Evolutionary conservation across 2,888 invertebrate genomes (phyloP).

Genomic region (Meiosimyza decipiens): DNA sequence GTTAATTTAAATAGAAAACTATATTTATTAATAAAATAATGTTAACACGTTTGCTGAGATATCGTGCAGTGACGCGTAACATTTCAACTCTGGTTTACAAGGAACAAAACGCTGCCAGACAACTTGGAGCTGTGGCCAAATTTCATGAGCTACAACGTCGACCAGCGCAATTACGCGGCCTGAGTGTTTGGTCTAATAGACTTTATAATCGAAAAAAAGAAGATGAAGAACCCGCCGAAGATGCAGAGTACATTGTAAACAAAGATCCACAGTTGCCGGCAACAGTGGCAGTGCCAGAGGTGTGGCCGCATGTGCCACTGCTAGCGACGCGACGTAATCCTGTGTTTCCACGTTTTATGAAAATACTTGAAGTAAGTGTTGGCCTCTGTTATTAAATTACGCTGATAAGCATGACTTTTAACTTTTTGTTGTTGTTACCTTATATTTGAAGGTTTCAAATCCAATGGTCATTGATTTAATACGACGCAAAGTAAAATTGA

Average conservation of each 20-base stretch:
- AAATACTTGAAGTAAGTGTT: conserved; percentile 86
- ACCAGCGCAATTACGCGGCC: conserved; percentile 16
- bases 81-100: conserved; percentile 39
- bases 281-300: conserved; percentile 93
- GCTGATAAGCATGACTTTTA: background rate
- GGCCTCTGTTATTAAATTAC: background rate
- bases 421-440: conserved; percentile 1
- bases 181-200: conserved; percentile 44
- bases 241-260: conserved; percentile 49
- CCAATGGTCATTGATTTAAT: conserved; percentile 88
- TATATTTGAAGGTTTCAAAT: conserved; percentile 69
- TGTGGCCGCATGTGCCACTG: conserved; percentile 96
- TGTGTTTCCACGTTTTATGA: conserved; percentile 97
- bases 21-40: conserved; percentile 41
- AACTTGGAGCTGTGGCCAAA: conserved; percentile 34
- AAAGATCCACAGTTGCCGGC: conserved; percentile 74
- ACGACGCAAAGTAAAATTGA: conserved; percentile 91
- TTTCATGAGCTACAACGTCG: conserved; percentile 37
- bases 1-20: background rate
- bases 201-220: conserved; percentile 45
- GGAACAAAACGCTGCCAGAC: background rate
- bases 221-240: conserved; percentile 48
- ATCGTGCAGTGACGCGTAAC: conserved; percentile 41
- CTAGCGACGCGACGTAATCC: conserved; percentile 95
- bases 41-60: conserved; percentile 47